Evolutionary conservation across 2,888 invertebrate genomes (phyloP).

Genomic region (Halictus ligatus): DNA sequence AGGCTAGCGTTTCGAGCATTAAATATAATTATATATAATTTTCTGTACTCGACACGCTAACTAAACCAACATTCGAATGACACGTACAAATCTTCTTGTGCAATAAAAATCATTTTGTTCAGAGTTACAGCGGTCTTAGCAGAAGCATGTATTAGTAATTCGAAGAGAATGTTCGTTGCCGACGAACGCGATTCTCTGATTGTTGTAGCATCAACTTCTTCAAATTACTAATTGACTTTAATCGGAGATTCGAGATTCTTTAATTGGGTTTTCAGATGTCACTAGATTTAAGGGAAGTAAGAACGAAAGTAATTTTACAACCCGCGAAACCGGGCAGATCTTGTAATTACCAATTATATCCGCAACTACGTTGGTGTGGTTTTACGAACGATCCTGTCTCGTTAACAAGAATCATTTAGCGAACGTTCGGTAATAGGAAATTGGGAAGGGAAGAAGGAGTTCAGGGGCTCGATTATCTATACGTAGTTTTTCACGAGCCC

Average conservation of each 20-base stretch:
- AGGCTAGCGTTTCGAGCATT: background rate
- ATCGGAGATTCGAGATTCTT: too few relatives aligned
- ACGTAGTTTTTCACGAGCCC: conserved; percentile 45
- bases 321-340: background rate
- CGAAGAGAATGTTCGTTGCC: background rate
- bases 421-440: conserved; percentile 6
- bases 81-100: background rate
- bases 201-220: background rate
- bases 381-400: background rate
- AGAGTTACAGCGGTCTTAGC: background rate
- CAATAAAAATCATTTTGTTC: background rate
- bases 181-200: background rate
- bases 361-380: background rate
- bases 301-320: background rate
- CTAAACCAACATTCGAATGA: background rate
- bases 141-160: background rate
- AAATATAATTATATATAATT: too few relatives aligned
- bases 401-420: conserved; percentile 5
- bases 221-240: background rate
- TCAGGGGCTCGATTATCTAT: conserved; percentile 46
- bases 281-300: background rate
- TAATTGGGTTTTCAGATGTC: background rate
- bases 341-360: background rate
- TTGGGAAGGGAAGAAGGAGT: conserved; percentile 32
- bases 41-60: background rate